Evolutionary conservation across 2,797 vertebrate genomes (phyloP), one percentile per base, ranked within the genome.

Genomic region (Phyllotis vaccarum): DNA sequence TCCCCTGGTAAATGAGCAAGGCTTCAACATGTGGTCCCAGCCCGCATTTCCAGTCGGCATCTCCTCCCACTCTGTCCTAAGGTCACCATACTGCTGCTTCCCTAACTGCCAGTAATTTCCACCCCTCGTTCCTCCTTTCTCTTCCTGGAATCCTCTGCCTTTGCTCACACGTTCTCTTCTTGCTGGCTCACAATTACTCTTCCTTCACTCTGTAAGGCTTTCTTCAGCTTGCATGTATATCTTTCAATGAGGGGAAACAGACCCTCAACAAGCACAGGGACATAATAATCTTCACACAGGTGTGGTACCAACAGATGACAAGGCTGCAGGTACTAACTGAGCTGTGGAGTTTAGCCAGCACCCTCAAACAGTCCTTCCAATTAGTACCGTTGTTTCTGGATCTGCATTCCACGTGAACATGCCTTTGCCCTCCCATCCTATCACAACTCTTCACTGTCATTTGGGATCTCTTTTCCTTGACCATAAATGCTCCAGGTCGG

Each of bases 61-160:
- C 76, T 90, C 93, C 85, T 94, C 96, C 96, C 93, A 91, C 85
- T 75, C 34, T 78, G 89, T 85, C 80, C 19, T 93, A 68, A 96
- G 87, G 68, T 95, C 96, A 94, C 90, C 78, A 76, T 24, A 34
- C 58, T 86, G 56, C 92, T 91, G 24, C 66, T 95, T 96, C 81
- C 85, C 86, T 94, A 82, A 94, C 87, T 87, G 68, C 90, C 92
- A 34, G 78, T 96, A 80, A 92, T 86, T 96, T 87, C 88, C 82
- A 95, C 82, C 75, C 60, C 37, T 91, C 78, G 89, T 96, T 95
- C 75, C 86, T 87, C 78, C 49, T 80, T 85, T 91, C 74, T 91
- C 86, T 96, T 97, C 95, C 79, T 89, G 90, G 91, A 97, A 89
- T 85, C 72, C 83, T 93, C 60, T 92, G 64, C 92, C 62, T 92